A percentile compares a stretch with the other conserved stretches of the same genome.
These are phyloP conservation scores for Bombus fervidus DNA, from an alignment of 1,140 invertebrate genomes.

Conservation along the genomic window DNA sequence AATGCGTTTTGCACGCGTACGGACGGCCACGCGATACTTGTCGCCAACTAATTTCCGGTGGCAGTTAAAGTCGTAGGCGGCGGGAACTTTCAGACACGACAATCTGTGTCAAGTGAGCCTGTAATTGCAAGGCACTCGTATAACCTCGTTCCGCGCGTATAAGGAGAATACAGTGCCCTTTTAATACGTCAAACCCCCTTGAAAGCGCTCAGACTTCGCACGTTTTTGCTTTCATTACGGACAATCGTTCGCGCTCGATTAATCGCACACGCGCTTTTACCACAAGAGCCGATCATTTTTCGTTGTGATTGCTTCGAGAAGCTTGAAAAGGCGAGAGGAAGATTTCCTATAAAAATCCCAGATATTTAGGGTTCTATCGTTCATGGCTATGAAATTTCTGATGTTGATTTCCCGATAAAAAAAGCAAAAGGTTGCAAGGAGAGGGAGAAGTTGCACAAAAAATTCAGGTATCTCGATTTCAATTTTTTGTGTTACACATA, in stretches of 20 bases:
- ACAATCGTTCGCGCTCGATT: constrained; percentile 25
- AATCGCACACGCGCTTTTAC: background rate
- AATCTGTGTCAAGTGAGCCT: constrained; percentile 46
- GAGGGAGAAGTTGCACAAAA: background rate
- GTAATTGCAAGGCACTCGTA: constrained; percentile 45
- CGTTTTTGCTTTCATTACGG: background rate
- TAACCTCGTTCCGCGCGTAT: constrained; percentile 35
- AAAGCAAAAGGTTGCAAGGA: background rate
- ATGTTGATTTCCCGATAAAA: background rate
- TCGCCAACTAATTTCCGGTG: constrained; percentile 26
- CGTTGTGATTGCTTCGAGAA: background rate
- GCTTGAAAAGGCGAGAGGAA: background rate
- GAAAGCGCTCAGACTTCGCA: background rate
- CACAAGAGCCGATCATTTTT: background rate
- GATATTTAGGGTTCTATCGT: background rate
- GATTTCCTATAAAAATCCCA: background rate
- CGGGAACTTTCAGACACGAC: constrained; percentile 33
- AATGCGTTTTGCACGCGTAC: background rate
- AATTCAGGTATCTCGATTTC: background rate
- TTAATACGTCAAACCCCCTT: constrained; percentile 20
- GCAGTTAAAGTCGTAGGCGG: constrained; percentile 9
- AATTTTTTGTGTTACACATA: background rate
- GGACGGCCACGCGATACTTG: constrained; percentile 2
- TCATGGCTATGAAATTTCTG: background rate
- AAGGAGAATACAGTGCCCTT: constrained; percentile 42